Evolutionary conservation across 1,140 invertebrate species (phyloP), one percentile per base, ranked within the genome.

Genomic region (Drosophila obscura): DNA sequence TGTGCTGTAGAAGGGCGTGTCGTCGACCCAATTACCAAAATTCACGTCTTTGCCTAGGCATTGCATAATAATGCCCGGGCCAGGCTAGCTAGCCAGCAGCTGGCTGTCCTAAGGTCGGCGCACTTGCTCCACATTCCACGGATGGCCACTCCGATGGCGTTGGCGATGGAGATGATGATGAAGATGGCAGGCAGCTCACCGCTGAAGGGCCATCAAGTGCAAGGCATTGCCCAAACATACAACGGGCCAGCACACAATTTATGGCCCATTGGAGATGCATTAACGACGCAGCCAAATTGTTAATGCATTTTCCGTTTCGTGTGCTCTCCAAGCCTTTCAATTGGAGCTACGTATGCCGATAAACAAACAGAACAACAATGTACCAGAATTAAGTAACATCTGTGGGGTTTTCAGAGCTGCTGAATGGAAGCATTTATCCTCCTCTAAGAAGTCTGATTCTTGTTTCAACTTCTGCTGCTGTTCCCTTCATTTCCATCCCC

Each of bases 221-320:
- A 53, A 16, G 31, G 19, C 49, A 45, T 55, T 56, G 64, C 73
- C 44, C 63, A 59, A 77, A 71, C 72, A 74, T 58, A 69, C 59
- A 73, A 73, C 63, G 66, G 63, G 49, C 64, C 66, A 80, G 45
- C 50, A 65, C 49, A 65, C 77, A 67, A 87, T 87, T 87, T 87
- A 87, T 87, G 67, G 78, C 61, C 75, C 83, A 83, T 77, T 50
- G 63, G 83, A 87, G 83, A 87, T 88, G 83, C 83, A 87, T 87
- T 87, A 87, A 87, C 74, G 72, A 26, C 50, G 58, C 72, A 63
- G 64, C 28, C 59, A 83, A 87, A 87, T 73, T 88, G 83, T 87
- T 88, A 87, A 87, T 87, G 83, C 83, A 88, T 69, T 76, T 69
- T 65, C 50, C 39, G 16, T 52, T 52, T 77, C 82, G 53, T 51